A percentile compares a stretch with the other conserved stretches of the same genome.
Evolutionary conservation across 2,797 vertebrate genomes (phyloP).

Genomic region (Malurus leucopterus): DNA sequence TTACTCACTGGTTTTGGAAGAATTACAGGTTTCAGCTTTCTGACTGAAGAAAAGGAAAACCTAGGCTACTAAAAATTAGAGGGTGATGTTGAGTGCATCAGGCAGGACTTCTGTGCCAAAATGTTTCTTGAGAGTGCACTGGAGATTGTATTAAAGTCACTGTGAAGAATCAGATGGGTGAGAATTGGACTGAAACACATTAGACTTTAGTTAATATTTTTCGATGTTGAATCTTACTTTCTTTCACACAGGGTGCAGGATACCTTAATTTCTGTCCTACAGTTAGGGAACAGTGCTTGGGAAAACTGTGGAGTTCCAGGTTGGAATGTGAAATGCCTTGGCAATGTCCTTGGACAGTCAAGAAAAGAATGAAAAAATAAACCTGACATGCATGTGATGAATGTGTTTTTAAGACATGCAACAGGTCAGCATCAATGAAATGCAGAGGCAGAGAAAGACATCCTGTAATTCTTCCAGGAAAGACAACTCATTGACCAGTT

Average conservation of each 20-base stretch:
- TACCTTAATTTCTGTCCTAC: background rate
- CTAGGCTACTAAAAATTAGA: background rate
- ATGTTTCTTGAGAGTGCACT: background rate
- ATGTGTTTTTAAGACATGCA: background rate
- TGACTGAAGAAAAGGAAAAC: background rate
- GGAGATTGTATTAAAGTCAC: background rate
- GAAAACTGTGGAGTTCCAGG: background rate
- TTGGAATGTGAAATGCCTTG: background rate
- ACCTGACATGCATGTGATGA: background rate
- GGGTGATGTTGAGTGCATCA: background rate
- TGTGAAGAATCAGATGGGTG: background rate
- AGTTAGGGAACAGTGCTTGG: background rate
- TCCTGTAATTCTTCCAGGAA: background rate
- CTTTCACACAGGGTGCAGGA: background rate
- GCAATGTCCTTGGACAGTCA: background rate
- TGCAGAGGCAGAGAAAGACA: background rate
- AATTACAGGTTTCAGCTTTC: constrained; percentile 1
- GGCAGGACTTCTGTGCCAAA: background rate
- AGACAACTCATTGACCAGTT: background rate
- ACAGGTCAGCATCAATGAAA: background rate
- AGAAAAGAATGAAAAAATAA: background rate
- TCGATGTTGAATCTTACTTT: background rate
- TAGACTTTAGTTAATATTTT: background rate
- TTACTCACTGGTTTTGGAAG: constrained; percentile 27
- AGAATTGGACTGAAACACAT: background rate